Evolutionary conservation across 1,140 invertebrate genomes (phyloP), one percentile per base, ranked within the genome.

Genomic region (Choristoneura fumiferana): DNA sequence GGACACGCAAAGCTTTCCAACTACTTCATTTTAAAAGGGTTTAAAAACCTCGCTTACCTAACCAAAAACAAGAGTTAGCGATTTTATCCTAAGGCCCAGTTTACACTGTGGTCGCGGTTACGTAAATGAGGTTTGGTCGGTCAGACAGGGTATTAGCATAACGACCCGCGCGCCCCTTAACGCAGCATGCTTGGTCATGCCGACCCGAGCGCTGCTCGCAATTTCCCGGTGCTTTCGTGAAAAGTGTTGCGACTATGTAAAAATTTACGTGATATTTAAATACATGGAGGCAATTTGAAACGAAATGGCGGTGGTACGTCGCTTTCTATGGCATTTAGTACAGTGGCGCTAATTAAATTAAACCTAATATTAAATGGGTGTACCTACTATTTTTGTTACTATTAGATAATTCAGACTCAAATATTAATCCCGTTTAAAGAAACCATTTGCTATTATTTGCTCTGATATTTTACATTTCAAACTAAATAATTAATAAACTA

Each of bases 111-210:
- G 18, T 13, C 8, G 13, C 45, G 8, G 37, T 15, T 22, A 63
- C 54, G 57, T 61, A 58, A 34, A 54, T 53, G 34, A 43, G 13
- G 37, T 69, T 72, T 65, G 54, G 52, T 68, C 40, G 54, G 59
- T 58, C 54, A 63, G 69, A 60, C 61, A 60, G 66, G 71, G 55
- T 80, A 85, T 87, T 88, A 85, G 81, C 83, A 86, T 88, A 88
- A 86, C 82, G 79, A 88, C 72, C 74, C 75, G 74, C 60, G 72
- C 78, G 72, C 83, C 78, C 77, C 81, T 88, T 86, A 88, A 88
- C 76, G 83, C 78, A 78, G 80, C 75, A 88, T 81, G 85, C 85
- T 84, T 86, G 85, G 85, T 84, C 82, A 88, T 73, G 83, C 79
- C 84, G 85, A 78, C 73, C 81, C 71, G 68, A 70, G 81, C 75